phyloP scores from a whole-genome alignment of 2,797 vertebrate genomes.

The Craterocephalus amniculus region DNA sequence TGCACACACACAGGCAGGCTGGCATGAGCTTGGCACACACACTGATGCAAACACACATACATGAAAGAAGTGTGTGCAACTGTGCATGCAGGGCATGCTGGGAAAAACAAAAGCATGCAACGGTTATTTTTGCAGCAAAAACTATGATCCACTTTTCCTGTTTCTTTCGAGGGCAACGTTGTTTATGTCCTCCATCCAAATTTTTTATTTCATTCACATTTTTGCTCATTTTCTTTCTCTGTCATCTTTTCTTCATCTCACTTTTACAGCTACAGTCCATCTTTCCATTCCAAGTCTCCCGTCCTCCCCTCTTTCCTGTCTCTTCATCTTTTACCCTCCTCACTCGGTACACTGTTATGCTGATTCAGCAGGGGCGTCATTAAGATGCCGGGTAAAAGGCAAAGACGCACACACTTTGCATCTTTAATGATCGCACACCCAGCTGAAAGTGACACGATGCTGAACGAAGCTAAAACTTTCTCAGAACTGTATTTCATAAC shows the following conservation, averaged over 20 bases:
- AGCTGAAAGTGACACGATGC: slow-evolving; percentile 62
- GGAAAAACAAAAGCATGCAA: slow-evolving; percentile 15
- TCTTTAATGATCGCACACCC: slow-evolving; percentile 57
- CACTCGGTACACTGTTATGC: slow-evolving; percentile 51
- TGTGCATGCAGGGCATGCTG: slow-evolving; percentile 26
- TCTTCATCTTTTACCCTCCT: slow-evolving; percentile 60
- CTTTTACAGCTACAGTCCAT: slow-evolving; percentile 3
- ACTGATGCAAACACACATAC: slow-evolving; percentile 25
- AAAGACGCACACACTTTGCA: slow-evolving; percentile 60
- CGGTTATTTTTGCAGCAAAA: slow-evolving; percentile 1
- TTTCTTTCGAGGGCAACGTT: neutral
- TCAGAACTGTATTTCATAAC: slow-evolving; percentile 19
- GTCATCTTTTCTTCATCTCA: neutral
- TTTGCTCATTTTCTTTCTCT: neutral
- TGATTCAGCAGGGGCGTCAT: slow-evolving; percentile 71
- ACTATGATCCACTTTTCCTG: neutral
- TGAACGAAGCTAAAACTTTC: slow-evolving; percentile 63
- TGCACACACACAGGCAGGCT: slow-evolving; percentile 36
- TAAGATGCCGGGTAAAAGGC: slow-evolving; percentile 65
- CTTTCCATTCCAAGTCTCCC: neutral
- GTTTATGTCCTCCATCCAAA: neutral
- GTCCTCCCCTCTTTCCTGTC: neutral
- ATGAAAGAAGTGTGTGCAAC: slow-evolving; percentile 17
- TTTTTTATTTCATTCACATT: neutral
- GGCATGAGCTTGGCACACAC: slow-evolving; percentile 49